These are phyloP conservation scores for Hephaestus fuliginosus DNA, from an alignment of 2,797 vertebrate genomes.

Conservation along the genomic window DNA sequence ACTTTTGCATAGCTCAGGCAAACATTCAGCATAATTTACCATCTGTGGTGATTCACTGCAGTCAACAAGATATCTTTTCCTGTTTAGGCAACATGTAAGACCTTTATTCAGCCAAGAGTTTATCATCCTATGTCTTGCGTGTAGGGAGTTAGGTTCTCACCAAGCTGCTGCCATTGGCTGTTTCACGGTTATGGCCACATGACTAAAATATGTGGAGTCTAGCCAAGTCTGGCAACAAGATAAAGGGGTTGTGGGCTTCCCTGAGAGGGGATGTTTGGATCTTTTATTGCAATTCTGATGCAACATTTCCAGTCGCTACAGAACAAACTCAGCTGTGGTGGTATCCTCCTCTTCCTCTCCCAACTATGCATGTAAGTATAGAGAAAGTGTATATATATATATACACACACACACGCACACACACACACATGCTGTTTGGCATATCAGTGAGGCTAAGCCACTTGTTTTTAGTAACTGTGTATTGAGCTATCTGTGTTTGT, in stretches of 20 bases:
- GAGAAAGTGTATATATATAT: neutral
- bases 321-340: slow-evolving; percentile 36
- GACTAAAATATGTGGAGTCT: slow-evolving; percentile 13
- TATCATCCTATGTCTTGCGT: neutral
- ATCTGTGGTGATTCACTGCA: neutral
- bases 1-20: neutral
- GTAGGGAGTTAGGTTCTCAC: neutral
- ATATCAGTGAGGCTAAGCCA: neutral
- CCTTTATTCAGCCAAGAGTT: neutral
- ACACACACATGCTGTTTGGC: neutral
- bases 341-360: slow-evolving; percentile 23
- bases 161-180: neutral
- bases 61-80: neutral
- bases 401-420: no score
- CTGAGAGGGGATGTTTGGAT: slow-evolving; percentile 19
- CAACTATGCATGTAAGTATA: slow-evolving; percentile 2
- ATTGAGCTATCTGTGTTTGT: neutral
- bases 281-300: slow-evolving; percentile 46
- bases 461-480: neutral
- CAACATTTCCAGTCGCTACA: slow-evolving; percentile 41
- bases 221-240: slow-evolving; percentile 6
- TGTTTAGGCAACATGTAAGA: neutral
- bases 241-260: slow-evolving; percentile 1
- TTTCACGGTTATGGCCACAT: neutral
- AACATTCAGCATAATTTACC: neutral